These are phyloP conservation scores for Drosophila formosana DNA, from an alignment of 2,888 invertebrate genomes.

Conservation along the genomic window DNA sequence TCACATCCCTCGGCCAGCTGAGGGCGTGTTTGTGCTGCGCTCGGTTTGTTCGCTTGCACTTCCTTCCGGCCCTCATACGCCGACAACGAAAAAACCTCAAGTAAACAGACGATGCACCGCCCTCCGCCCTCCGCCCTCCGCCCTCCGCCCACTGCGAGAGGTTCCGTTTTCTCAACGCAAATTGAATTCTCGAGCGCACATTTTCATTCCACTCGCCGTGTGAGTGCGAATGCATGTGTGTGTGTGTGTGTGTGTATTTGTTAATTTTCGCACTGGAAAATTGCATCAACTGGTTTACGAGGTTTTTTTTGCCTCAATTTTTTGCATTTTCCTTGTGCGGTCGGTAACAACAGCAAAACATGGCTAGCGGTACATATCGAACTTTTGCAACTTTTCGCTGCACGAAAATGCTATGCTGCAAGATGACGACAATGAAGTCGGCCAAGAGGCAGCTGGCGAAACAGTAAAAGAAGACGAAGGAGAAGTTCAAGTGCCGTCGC, in stretches of 20 bases:
- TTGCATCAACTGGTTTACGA: constrained; percentile 72
- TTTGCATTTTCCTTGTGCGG: constrained; percentile 23
- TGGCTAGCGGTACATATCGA: constrained; percentile 38
- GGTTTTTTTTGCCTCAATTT: constrained; percentile 17
- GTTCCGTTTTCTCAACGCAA: constrained; percentile 64
- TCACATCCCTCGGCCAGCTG: background rate
- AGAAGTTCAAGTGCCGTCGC: too few relatives aligned
- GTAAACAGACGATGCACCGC: constrained; percentile 65
- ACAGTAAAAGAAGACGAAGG: too few relatives aligned
- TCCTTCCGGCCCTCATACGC: constrained; percentile 67
- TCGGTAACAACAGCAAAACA: constrained; percentile 44
- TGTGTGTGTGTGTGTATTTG: constrained; percentile 58
- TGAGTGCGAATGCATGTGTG: constrained; percentile 22
- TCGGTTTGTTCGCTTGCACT: constrained; percentile 76
- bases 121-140: background rate
- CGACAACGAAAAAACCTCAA: constrained; percentile 61
- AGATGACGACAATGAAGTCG: background rate
- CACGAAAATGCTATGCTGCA: constrained; percentile 14
- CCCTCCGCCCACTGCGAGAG: constrained; percentile 5
- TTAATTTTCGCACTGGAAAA: constrained; percentile 75
- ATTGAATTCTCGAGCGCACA: constrained; percentile 73
- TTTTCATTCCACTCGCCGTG: constrained; percentile 45
- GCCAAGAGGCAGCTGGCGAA: background rate
- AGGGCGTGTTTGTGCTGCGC: constrained; percentile 61
- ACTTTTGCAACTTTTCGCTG: constrained; percentile 30